Conservation (phyloP, 1,140 invertebrate genomes). For the Cherax destructor region DNA sequence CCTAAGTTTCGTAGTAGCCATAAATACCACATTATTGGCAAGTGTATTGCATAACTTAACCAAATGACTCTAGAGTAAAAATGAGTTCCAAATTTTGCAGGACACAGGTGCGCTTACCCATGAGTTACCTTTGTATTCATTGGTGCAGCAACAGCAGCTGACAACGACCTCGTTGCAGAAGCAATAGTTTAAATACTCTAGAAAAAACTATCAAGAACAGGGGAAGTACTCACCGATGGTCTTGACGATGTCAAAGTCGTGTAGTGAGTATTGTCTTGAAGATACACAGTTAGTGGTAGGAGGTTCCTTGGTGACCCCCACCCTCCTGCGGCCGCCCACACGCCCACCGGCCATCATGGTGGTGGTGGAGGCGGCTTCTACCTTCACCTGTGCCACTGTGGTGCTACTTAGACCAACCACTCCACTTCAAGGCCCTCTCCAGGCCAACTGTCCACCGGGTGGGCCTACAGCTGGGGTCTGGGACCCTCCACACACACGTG, state of each 20-base stretch:
- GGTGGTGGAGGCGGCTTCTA: not conserved
- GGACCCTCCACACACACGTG: too few species aligned
- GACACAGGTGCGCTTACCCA: too few species aligned
- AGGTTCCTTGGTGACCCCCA: constrained; percentile 19
- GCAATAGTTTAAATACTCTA: too few species aligned
- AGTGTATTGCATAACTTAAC: too few species aligned
- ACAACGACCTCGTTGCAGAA: too few species aligned
- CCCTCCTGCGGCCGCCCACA: constrained; percentile 18
- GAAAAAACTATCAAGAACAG: too few species aligned
- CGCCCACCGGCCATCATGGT: constrained; percentile 39
- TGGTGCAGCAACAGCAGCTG: too few species aligned
- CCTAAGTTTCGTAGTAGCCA: too few species aligned
- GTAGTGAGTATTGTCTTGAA: constrained; percentile 47
- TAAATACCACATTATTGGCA: too few species aligned
- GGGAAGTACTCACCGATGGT: constrained; percentile 38
- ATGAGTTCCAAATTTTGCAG: too few species aligned
- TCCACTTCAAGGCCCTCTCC: not conserved
- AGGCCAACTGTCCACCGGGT: not conserved
- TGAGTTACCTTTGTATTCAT: too few species aligned
- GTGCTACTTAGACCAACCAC: not conserved
- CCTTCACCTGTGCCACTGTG: not conserved
- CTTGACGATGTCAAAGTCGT: constrained; percentile 58
- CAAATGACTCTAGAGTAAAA: too few species aligned
- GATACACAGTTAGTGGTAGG: constrained; percentile 12
- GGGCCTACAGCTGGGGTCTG: not conserved